phyloP scores from a whole-genome alignment of 2,797 vertebrate genomes.

The Muscicapa striata region DNA sequence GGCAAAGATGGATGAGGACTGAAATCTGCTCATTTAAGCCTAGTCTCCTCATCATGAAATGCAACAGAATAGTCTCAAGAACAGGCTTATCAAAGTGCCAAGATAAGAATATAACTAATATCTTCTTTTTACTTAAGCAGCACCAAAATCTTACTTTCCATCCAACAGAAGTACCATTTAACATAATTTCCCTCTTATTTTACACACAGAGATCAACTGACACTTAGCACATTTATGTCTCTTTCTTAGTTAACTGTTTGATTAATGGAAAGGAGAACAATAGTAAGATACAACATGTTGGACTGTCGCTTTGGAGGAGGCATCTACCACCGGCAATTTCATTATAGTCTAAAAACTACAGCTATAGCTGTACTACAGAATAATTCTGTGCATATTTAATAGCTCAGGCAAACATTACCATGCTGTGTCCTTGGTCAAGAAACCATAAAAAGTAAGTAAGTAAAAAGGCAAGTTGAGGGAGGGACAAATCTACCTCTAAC shows the following conservation, averaged over 20 bases:
- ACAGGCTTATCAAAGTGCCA: neutral
- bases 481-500: neutral
- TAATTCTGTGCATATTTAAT: neutral
- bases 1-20: neutral
- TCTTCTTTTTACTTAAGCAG: neutral
- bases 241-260: neutral
- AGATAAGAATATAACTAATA: neutral
- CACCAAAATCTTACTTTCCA: neutral
- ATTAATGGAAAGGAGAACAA: neutral
- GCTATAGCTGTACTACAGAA: neutral
- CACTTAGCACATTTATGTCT: neutral
- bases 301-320: neutral
- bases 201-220: neutral
- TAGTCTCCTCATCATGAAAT: neutral
- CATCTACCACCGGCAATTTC: neutral
- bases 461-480: neutral
- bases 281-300: neutral
- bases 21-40: conserved; percentile 22
- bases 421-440: neutral
- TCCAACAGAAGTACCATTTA: neutral
- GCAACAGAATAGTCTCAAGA: neutral
- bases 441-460: neutral
- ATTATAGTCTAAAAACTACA: neutral
- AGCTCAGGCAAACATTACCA: neutral
- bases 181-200: neutral